phyloP scores from a whole-genome alignment of 2,888 invertebrate species.

The Drosophila imparisetae region DNA sequence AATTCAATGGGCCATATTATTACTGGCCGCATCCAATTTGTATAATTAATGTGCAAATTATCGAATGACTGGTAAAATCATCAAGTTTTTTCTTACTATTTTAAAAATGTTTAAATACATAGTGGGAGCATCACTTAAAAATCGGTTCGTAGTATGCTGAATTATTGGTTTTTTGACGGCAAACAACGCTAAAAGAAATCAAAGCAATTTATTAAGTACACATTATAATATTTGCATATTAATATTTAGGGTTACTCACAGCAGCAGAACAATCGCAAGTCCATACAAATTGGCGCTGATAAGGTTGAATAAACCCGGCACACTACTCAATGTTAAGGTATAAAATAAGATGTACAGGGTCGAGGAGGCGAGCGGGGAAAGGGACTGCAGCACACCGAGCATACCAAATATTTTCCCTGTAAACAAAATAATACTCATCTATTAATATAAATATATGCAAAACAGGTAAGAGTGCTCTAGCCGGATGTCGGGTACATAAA shows the following conservation, averaged over 20 bases:
- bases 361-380: slow-evolving; percentile 87
- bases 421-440: background rate
- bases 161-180: slow-evolving; percentile 57
- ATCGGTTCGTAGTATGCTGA: slow-evolving; percentile 57
- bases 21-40: slow-evolving; percentile 19
- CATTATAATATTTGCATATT: background rate
- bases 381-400: slow-evolving; percentile 87
- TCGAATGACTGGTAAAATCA: slow-evolving; percentile 25
- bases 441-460: background rate
- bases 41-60: slow-evolving; percentile 45
- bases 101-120: background rate
- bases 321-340: slow-evolving; percentile 85
- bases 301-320: slow-evolving; percentile 87
- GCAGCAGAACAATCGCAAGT: slow-evolving; percentile 62
- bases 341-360: slow-evolving; percentile 88
- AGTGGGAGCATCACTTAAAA: slow-evolving; percentile 49
- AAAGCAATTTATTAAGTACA: slow-evolving; percentile 7
- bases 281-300: slow-evolving; percentile 84
- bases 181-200: slow-evolving; percentile 61
- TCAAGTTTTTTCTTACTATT: background rate
- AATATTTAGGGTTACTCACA: slow-evolving; percentile 58
- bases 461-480: background rate
- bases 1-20: background rate
- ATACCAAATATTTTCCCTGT: slow-evolving; percentile 89
- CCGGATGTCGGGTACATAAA: background rate